Evolutionary conservation across 1,140 invertebrate species (phyloP).

Genomic region (Brachionus koreanus): DNA sequence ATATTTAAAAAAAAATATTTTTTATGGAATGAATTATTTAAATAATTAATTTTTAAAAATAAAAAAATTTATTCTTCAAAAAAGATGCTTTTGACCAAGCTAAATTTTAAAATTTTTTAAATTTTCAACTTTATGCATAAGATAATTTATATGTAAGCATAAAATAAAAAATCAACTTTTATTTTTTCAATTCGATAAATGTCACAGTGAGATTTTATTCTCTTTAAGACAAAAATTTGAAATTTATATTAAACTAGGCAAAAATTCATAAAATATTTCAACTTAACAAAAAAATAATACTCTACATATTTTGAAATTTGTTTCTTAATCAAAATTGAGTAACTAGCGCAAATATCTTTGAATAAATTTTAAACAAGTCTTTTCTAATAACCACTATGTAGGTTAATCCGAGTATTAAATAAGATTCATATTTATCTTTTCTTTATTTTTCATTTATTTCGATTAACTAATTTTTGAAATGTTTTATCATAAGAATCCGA

Average conservation of each 20-base stretch:
- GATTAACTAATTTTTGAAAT: background rate
- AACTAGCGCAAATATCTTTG: background rate
- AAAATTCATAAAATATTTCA: background rate
- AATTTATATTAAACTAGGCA: background rate
- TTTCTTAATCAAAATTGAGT: background rate
- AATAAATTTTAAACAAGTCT: constrained; percentile 12
- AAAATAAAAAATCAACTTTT: no score
- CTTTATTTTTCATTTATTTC: background rate
- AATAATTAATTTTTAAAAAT: no score
- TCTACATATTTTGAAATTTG: background rate
- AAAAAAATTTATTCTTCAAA: no score
- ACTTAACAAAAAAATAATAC: background rate
- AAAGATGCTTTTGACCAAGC: no score
- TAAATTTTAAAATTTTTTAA: no score
- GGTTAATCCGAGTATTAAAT: background rate
- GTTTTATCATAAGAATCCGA: background rate
- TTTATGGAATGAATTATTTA: no score
- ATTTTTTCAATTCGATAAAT: no score
- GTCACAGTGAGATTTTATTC: no score
- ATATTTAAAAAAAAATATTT: no score
- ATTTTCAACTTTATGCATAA: no score
- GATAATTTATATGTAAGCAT: no score
- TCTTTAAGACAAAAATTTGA: background rate
- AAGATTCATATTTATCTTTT: background rate
- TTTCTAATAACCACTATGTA: background rate